Base-by-base conservation (phyloP, 1,140 invertebrate species). In the Atopsyche davidsoni region DNA sequence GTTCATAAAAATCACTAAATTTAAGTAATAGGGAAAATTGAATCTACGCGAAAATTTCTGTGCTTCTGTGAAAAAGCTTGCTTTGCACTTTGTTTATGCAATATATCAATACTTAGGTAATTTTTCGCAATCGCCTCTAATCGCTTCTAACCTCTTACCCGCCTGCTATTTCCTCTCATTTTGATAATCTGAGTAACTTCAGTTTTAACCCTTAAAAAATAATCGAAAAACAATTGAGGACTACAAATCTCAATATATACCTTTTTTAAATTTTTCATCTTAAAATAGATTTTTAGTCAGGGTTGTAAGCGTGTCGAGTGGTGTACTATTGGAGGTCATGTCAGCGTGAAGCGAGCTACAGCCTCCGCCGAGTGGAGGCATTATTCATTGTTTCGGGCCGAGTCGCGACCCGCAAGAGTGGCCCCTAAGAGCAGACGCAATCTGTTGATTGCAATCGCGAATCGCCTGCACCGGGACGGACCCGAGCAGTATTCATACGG, bases 361-460 rank as follows among this genome's bases (percentile, higher is more conserved):
- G n/a, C n/a, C n/a, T n/a, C n/a, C n/a, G n/a, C n/a, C n/a, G n/a
- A 56, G 51, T 56, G 53, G 49, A 56, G 43, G 48, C 48, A 51
- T 51, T 56, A 56, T 56, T 56, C 53, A 56, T 56, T 51, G 43
- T 51, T 25, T 47, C 41, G 53, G n/a, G n/a, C n/a, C n/a, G n/a
- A n/a, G n/a, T n/a, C 11, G 38, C 19, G 38, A 21, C 21, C 35
- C 39, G 41, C 53, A 45, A 56, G 51, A 56, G 51, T 51, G 47
- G 53, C 43, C 53, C 48, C 51, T 56, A 56, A 51, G 42, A 56
- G 51, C 45, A 56, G 38, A 51, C 53, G 44, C 46, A 56, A 51
- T 51, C 45, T 51, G 49, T 48, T 56, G 53, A 56, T 56, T 56
- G 48, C 44, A 56, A 56, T 56, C 53, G 28, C 53, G 51, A 56